These are phyloP conservation scores for Anastrepha obliqua DNA, from an alignment of 1,140 invertebrate species.

Conservation along the genomic window DNA sequence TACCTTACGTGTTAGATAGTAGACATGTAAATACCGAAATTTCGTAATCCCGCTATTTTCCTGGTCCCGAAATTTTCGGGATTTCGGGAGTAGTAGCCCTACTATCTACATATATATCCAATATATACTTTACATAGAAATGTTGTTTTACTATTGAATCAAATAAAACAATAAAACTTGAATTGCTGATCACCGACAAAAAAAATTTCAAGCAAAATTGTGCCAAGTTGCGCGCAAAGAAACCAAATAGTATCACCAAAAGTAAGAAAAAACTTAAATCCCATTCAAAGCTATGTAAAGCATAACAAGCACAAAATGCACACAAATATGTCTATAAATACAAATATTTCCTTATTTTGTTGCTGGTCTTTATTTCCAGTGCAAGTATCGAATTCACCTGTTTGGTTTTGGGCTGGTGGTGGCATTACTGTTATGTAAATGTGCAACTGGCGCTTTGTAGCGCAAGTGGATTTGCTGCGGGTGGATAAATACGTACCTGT, in stretches of 20 bases:
- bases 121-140: too few relatives aligned
- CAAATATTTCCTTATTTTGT: not conserved
- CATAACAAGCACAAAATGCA: not conserved
- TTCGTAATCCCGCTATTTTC: too few relatives aligned
- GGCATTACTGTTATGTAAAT: conserved; percentile 4
- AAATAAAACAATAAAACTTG: too few relatives aligned
- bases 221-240: not conserved
- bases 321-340: not conserved
- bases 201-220: not conserved
- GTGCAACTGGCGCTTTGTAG: not conserved
- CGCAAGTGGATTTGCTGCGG: not conserved
- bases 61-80: too few relatives aligned
- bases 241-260: not conserved
- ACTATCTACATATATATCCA: too few relatives aligned
- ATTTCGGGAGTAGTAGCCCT: too few relatives aligned
- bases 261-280: not conserved
- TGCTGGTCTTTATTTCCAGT: not conserved
- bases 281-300: not conserved
- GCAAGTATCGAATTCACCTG: conserved; percentile 4
- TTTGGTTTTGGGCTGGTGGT: not conserved
- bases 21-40: too few relatives aligned
- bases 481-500: not conserved
- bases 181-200: not conserved
- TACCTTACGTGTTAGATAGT: too few relatives aligned
- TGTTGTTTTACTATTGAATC: too few relatives aligned